Conservation (phyloP, 1,140 invertebrate species). For the Atta cephalotes region DNA sequence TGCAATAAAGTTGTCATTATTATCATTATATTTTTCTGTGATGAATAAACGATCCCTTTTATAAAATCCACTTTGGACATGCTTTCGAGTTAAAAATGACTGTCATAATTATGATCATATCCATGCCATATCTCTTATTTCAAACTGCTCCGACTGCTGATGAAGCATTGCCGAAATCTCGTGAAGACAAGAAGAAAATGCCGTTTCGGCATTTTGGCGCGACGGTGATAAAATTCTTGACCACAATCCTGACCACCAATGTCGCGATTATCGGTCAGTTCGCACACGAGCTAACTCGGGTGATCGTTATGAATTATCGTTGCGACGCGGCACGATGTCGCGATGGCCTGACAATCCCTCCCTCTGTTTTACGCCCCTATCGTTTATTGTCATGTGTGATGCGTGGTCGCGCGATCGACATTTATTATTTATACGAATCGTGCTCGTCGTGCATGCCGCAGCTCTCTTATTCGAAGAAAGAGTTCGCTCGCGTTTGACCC, state of each 20-base stretch:
- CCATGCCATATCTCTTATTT: too few species aligned
- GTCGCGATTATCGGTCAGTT: conserved; percentile 40
- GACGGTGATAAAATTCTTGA: conserved; percentile 3
- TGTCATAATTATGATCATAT: background rate
- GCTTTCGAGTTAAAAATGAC: background rate
- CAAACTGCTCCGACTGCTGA: background rate
- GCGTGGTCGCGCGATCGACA: conserved; percentile 21
- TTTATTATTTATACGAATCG: conserved; percentile 70
- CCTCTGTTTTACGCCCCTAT: background rate
- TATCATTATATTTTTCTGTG: background rate
- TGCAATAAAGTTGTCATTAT: too few species aligned
- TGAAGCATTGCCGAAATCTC: background rate
- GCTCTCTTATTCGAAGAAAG: background rate
- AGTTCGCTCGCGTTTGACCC: background rate
- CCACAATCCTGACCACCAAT: background rate
- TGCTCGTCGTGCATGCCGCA: conserved; percentile 10
- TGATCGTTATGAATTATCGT: conserved; percentile 57
- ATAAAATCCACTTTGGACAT: background rate
- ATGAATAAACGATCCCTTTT: background rate
- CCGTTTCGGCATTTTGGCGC: background rate
- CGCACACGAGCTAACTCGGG: conserved; percentile 23
- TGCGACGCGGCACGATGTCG: conserved; percentile 13
- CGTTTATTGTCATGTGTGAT: conserved; percentile 23
- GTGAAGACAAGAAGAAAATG: background rate
- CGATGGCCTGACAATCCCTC: background rate